Conservation (phyloP, 2,797 vertebrate genomes). For the Pteronotus mesoamericanus region DNA sequence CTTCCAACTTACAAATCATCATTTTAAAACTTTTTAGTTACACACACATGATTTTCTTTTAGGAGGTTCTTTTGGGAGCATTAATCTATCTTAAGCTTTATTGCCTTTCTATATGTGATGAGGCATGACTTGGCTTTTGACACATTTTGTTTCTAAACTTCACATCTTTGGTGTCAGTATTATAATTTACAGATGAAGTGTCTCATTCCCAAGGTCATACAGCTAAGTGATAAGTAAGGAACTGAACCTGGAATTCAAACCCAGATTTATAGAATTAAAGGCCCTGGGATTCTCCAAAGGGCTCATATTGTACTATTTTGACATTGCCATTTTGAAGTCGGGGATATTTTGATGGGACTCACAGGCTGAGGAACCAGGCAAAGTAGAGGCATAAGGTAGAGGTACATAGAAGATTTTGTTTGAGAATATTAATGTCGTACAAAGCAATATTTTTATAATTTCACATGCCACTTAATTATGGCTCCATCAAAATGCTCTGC, state of each 20-base stretch:
- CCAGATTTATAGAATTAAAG: not conserved
- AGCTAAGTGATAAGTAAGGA: not conserved
- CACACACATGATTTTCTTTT: conserved; percentile 23
- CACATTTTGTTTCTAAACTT: not conserved
- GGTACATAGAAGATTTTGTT: not conserved
- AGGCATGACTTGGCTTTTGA: not conserved
- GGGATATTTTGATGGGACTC: not conserved
- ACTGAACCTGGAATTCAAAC: not conserved
- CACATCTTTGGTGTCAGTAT: not conserved
- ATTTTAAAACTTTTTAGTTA: not conserved
- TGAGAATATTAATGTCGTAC: not conserved
- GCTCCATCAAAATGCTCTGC: not conserved
- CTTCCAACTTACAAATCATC: not conserved
- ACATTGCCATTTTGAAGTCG: not conserved
- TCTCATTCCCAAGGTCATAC: not conserved
- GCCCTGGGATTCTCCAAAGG: not conserved
- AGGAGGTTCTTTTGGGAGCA: not conserved
- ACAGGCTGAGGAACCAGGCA: not conserved
- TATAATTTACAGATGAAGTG: not conserved
- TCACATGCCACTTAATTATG: not conserved
- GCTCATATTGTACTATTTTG: not conserved
- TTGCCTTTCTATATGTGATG: not conserved
- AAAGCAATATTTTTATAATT: conserved; percentile 14
- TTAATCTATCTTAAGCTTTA: not conserved
- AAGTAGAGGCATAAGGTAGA: not conserved